These are phyloP conservation scores for Zaprionus africanus DNA, from an alignment of 1,140 invertebrate species.

Conservation along the genomic window DNA sequence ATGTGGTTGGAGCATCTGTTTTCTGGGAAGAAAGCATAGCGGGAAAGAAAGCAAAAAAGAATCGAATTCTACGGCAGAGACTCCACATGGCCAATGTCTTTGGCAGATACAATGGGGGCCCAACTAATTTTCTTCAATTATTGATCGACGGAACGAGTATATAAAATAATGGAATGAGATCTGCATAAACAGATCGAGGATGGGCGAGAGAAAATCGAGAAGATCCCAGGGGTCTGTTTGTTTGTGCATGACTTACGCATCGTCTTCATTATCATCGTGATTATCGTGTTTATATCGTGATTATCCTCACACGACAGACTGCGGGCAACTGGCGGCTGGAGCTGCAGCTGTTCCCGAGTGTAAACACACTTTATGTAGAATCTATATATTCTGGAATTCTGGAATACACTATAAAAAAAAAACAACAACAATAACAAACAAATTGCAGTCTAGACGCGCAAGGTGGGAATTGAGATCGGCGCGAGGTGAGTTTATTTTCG, in stretches of 20 bases:
- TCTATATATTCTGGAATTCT: not conserved
- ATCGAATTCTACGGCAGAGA: not conserved
- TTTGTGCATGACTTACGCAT: conserved; percentile 45
- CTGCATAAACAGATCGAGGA: conserved; percentile 22
- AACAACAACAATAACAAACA: not conserved
- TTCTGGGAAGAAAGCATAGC: not conserved
- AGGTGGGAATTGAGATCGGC: conserved; percentile 14
- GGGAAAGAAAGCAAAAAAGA: not conserved
- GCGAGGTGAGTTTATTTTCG: not conserved
- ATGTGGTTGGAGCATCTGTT: conserved; percentile 2
- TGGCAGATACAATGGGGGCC: conserved; percentile 24
- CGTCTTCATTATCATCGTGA: not conserved
- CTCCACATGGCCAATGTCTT: conserved; percentile 63
- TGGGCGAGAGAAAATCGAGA: not conserved
- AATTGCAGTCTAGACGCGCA: not conserved
- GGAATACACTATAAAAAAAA: not conserved
- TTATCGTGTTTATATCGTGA: not conserved
- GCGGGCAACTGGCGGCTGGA: not conserved
- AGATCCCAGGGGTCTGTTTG: conserved; percentile 21
- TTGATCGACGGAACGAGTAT: conserved; percentile 54
- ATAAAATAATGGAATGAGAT: conserved; percentile 53
- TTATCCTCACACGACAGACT: not conserved
- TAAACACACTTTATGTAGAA: not conserved
- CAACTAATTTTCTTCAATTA: conserved; percentile 22
- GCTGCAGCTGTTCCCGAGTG: not conserved